phyloP scores from a whole-genome alignment of 2,113 vertebrate genomes.

The Rattus rattus region DNA sequence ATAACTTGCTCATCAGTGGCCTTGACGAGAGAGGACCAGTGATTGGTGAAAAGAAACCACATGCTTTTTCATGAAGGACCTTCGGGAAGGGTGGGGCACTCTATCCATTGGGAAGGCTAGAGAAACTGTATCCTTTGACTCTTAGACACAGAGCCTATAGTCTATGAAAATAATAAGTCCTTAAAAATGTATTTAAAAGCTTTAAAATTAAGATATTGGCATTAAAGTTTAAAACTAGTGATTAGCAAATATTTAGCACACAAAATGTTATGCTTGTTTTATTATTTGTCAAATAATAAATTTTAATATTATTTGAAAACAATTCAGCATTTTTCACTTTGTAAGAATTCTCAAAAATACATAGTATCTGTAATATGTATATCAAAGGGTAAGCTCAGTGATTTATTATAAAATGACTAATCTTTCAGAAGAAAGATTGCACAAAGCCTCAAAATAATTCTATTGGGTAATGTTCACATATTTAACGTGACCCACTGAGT shows the following conservation, averaged over 20 bases:
- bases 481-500: slow-evolving; percentile 17
- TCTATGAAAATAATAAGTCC: not conserved
- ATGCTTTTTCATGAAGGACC: not conserved
- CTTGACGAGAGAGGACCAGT: not conserved
- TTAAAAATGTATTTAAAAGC: slow-evolving; percentile 11
- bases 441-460: not conserved
- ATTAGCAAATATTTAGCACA: slow-evolving; percentile 34
- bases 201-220: not conserved
- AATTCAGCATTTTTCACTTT: slow-evolving; percentile 20
- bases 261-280: not conserved
- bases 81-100: not conserved
- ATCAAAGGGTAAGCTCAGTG: not conserved
- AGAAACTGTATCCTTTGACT: not conserved
- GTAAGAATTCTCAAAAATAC: slow-evolving; percentile 2
- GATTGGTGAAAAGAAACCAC: not conserved
- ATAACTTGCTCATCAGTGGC: not conserved
- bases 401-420: slow-evolving; percentile 21
- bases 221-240: not conserved
- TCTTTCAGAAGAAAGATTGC: slow-evolving; percentile 46
- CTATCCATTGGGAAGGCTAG: not conserved
- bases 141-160: not conserved
- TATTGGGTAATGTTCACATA: not conserved
- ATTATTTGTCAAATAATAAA: slow-evolving; percentile 29
- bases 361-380: not conserved
- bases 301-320: slow-evolving; percentile 3